phyloP scores from a whole-genome alignment of 2,113 vertebrate genomes.

The Galeopterus variegatus region DNA sequence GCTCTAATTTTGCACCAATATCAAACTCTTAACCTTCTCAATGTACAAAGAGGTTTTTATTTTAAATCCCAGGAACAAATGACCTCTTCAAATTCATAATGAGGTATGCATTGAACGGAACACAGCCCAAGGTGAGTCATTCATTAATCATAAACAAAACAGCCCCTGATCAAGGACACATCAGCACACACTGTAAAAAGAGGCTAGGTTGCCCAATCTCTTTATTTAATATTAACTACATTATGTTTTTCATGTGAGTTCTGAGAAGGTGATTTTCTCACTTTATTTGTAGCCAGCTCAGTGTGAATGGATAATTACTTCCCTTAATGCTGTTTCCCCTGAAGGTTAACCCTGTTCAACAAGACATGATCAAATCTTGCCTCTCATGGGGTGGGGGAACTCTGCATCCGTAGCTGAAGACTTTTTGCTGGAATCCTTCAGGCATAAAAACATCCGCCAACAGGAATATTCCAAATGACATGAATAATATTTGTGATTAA shows the following conservation, averaged over 20 bases:
- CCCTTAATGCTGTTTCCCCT: conserved; percentile 78
- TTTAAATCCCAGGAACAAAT: conserved; percentile 85
- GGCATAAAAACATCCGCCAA: conserved; percentile 72
- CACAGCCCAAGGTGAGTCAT: conserved; percentile 89
- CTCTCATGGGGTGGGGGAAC: not conserved
- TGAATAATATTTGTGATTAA: conserved; percentile 80
- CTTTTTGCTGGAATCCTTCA: conserved; percentile 64
- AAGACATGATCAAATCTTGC: conserved; percentile 82
- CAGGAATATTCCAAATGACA: conserved; percentile 67
- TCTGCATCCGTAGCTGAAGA: not conserved
- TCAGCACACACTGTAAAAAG: conserved; percentile 88
- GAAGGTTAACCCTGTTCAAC: conserved; percentile 88
- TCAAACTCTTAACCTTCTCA: conserved; percentile 67
- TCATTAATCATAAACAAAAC: conserved; percentile 92
- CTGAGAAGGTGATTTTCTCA: conserved; percentile 88
- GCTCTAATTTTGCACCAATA: not conserved
- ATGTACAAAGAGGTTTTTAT: conserved; percentile 83
- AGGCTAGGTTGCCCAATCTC: conserved; percentile 87
- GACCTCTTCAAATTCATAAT: conserved; percentile 91
- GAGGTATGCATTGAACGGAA: conserved; percentile 92
- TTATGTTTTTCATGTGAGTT: conserved; percentile 89
- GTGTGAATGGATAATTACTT: conserved; percentile 85
- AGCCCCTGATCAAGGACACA: conserved; percentile 87
- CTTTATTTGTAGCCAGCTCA: conserved; percentile 80
- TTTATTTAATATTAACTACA: conserved; percentile 92